Base-by-base conservation (phyloP, 2,797 vertebrate genomes). In the Manis javanica region DNA sequence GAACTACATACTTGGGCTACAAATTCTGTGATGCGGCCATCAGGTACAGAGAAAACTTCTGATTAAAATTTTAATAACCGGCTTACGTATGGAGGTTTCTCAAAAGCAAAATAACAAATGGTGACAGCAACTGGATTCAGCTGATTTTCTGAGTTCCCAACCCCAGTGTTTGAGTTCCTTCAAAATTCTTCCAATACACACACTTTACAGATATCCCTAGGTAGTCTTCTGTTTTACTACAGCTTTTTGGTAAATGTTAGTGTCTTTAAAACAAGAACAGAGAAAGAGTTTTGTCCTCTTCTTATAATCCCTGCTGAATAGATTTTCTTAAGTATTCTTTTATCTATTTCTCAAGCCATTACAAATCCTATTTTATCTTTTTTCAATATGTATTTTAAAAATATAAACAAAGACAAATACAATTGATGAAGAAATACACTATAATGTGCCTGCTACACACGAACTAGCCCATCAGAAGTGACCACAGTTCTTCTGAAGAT, bases 61-160 rank as follows among this genome's bases (percentile, higher is more conserved):
- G 86, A 97, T 95, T 92, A 94, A 91, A 93, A 90, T 90, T 78
- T 90, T 88, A 92, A 88, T 88, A 92, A 92, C 46, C 1, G 31
- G 11, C 3, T 75, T 83, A 59, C 37, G 74, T 51, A 34, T 42
- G 82, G 59, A 89, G 5, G 42, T 72, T 91, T 84, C 55, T 68
- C 77, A 72, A 77, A 8, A 90, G 75, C n/a, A 68, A 91, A 96
- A 77, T 42, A 89, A 63, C 59, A 87, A 87, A 81, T 2, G 2
- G 34, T 24, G 13, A 42, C 61, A 26, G 15, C 31, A 66, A 39
- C 23, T 89, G 46, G 53, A 74, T 39, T 46, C 39, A 64, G 8
- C 53, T 24, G 10, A 91, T 68, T 93, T 61, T 51, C 59, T 51
- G 23, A 23, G 81, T 87, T 68, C 49, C 85, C 53, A 31, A 15